Conservation (phyloP, 2,797 vertebrate species). For the Myotis planiceps region DNA sequence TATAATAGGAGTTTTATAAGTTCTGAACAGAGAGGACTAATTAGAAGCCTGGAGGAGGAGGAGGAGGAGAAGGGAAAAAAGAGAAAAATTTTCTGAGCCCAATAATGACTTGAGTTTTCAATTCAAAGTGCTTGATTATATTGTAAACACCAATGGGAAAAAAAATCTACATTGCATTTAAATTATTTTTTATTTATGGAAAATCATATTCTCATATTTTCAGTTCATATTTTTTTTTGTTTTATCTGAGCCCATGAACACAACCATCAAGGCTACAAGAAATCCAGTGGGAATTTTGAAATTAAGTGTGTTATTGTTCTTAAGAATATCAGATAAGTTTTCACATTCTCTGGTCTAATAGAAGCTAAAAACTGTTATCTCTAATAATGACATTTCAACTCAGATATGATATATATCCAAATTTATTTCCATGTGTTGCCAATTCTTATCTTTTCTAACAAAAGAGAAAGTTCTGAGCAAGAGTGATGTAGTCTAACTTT, state of each 20-base stretch:
- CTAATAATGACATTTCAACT: neutral
- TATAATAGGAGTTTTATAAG: neutral
- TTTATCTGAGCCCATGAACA: neutral
- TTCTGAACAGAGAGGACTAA: neutral
- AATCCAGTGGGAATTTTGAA: neutral
- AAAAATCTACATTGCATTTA: neutral
- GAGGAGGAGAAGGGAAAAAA: neutral
- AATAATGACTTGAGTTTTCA: slow-evolving; percentile 24
- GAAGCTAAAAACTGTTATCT: neutral
- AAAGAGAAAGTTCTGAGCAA: neutral
- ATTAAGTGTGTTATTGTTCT: neutral
- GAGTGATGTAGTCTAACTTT: neutral
- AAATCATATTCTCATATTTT: slow-evolving; percentile 28
- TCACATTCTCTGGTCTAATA: neutral
- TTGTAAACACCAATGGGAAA: neutral
- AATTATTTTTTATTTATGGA: neutral
- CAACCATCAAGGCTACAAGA: neutral
- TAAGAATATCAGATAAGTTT: neutral
- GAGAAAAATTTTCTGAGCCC: neutral
- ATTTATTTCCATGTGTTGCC: neutral
- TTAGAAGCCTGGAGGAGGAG: neutral
- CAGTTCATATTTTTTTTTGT: neutral
- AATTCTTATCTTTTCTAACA: neutral
- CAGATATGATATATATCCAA: neutral
- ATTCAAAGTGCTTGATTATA: neutral